Base-by-base conservation (phyloP, 2,888 invertebrate genomes). In the Caenorhabditis sp. region DNA sequence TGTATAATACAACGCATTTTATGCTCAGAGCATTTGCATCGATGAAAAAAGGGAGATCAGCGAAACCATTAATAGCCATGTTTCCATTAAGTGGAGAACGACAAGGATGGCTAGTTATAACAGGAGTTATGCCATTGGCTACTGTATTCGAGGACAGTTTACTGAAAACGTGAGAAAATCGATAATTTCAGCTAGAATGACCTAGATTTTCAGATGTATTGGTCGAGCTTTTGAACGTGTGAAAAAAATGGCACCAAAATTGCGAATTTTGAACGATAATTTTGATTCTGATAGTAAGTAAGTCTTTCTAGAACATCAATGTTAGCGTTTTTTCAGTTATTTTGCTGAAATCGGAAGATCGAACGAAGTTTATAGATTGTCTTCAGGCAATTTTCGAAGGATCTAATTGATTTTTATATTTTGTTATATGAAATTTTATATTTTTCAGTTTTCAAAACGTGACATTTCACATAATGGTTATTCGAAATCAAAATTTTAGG, bases 81-180 rank as follows among this genome's bases (percentile, higher is more conserved):
- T 72, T 82, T 23, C 81, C 81, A 10, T 61, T 78, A 56, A 63
- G 59, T 52, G 67, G 64, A 4, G 77, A 67, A 2, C 53, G 63
- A 21, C 36, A 63, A 21, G 81, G 82, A 25, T 79, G 77, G 75
- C 63, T 77, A 10, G 54, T 81, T 12, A 77, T 82, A 12, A 71
- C 79, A n/a, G 82, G 82, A 61, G 67, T 71, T 14, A 82, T 82
- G 82, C 82, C 82, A 5, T 54, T 79, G 17, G 79, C 67, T 38
- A 77, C 82, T 0, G 54, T 52, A 26, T 73, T 73, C n/a, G 76
- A 76, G 0, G 79, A 81, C 57, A 59, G 71, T 21, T 49, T 64
- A n/a, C 54, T 69, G 56, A 82, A 81, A 69, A 76, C 76, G 82
- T 81, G 26, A 67, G 61, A 10, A 14, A 25, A 26, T 50, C 14